These are phyloP conservation scores for Pheosia tremula DNA, from an alignment of 2,888 invertebrate species.

Conservation along the genomic window DNA sequence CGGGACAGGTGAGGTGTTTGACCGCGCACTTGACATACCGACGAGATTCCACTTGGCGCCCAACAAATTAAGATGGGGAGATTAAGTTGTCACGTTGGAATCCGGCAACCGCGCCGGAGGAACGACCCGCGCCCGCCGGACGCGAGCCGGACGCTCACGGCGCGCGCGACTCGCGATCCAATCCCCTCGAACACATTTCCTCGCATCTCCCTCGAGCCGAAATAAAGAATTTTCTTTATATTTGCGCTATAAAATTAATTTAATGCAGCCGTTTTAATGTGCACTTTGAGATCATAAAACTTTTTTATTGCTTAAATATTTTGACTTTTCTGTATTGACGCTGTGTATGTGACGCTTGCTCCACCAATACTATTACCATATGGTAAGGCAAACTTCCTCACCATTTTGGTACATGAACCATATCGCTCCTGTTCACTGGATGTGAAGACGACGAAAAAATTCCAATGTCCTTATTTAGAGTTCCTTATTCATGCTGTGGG, in stretches of 20 bases:
- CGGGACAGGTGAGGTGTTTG: conserved; percentile 68
- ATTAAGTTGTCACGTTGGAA: conserved; percentile 67
- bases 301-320: conserved; percentile 31
- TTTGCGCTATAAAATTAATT: conserved; percentile 49
- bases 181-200: conserved; percentile 24
- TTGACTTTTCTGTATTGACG: conserved; percentile 13
- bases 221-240: conserved; percentile 59
- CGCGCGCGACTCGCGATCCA: conserved; percentile 22
- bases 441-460: too few relatives aligned
- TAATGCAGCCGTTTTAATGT: conserved; percentile 47
- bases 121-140: conserved; percentile 42
- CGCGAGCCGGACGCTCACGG: conserved; percentile 17
- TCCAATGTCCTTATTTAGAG: conserved; percentile 11
- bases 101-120: conserved; percentile 45
- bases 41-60: conserved; percentile 57
- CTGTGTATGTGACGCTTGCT: not conserved
- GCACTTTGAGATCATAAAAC: conserved; percentile 6
- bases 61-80: conserved; percentile 65
- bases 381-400: too few relatives aligned
- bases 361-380: too few relatives aligned
- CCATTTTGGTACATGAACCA: too few relatives aligned
- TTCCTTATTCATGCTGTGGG: conserved; percentile 13
- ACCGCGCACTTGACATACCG: conserved; percentile 64
- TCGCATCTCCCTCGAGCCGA: conserved; percentile 32
- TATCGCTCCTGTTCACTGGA: too few relatives aligned